Percentiles rank a stretch among this genome's conserved stretches.
phyloP scores from a whole-genome alignment of 2,113 vertebrate species.

The Reinhardtius hippoglossoides region DNA sequence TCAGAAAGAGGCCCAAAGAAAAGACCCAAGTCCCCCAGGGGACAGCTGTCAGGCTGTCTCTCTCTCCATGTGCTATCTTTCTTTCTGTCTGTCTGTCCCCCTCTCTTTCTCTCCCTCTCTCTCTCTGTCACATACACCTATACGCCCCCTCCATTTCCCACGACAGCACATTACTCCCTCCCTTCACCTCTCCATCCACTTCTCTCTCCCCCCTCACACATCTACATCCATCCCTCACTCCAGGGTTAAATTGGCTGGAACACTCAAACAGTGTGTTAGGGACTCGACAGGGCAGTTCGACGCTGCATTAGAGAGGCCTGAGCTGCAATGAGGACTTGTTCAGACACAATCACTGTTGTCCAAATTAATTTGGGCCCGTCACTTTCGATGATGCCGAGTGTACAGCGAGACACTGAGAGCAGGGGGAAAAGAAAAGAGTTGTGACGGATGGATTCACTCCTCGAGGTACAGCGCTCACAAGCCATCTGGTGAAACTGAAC shows the following conservation, averaged over 20 bases:
- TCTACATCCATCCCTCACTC: slow-evolving; percentile 70
- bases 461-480: slow-evolving; percentile 69
- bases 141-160: slow-evolving; percentile 66
- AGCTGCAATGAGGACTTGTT: slow-evolving; percentile 72
- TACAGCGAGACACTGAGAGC: slow-evolving; percentile 44
- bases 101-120: slow-evolving; percentile 48
- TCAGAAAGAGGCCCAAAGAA: slow-evolving; percentile 66
- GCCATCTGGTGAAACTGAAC: slow-evolving; percentile 73
- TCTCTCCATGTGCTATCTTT: slow-evolving; percentile 43
- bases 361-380: slow-evolving; percentile 80
- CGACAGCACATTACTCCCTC: slow-evolving; percentile 71
- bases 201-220: slow-evolving; percentile 31
- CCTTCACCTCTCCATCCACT: slow-evolving; percentile 50
- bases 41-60: slow-evolving; percentile 76
- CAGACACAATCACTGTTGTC: slow-evolving; percentile 78
- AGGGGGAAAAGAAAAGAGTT: slow-evolving; percentile 42
- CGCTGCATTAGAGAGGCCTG: slow-evolving; percentile 61
- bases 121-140: slow-evolving; percentile 69
- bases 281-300: slow-evolving; percentile 69
- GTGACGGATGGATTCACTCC: slow-evolving; percentile 77
- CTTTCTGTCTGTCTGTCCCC: slow-evolving; percentile 51
- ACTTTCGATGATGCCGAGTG: slow-evolving; percentile 60
- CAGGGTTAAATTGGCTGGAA: slow-evolving; percentile 74
- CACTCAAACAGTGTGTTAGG: slow-evolving; percentile 68
- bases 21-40: slow-evolving; percentile 66